Base-by-base conservation (phyloP, 1,140 invertebrate species). In the Muscidifurax raptorellus region DNA sequence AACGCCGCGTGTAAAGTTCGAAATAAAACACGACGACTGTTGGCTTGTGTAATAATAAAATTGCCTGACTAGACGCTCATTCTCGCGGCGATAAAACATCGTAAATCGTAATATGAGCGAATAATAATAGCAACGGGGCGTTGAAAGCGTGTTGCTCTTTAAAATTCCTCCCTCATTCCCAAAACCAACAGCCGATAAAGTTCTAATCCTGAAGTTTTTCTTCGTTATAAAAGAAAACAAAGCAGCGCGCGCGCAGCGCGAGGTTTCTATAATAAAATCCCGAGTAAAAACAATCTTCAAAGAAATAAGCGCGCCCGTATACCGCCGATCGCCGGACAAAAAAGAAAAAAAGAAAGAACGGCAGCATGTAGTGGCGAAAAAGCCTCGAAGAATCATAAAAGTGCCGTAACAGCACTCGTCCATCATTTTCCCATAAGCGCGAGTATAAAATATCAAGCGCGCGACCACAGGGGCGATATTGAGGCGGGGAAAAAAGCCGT, bases 371-470 rank as follows among this genome's bases (percentile, higher is more conserved):
- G 30, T 2, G 30, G 32, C 71, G 30, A 36, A 78, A 83, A 71
- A 67, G 22, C 40, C 27, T 13, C 32, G 28, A 71, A 67, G 52
- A 80, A 84, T 84, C 83, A 80, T 84, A 67, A 80, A 74, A 80
- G 77, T 84, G 72, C 72, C 47, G 76, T 64, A 84, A 83, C 76
- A 78, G n/a, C 75, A 47, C 64, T 74, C 72, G 64, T 76, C 79
- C 79, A 74, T 75, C 66, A 71, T 85, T 84, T 84, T 80, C 74
- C 44, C 72, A 47, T 75, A 84, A 84, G 47, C 69, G 64, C 32
- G 27, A 67, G 66, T 72, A 69, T 72, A 74, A 78, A 77, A 59
- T 72, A 79, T 79, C 22, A 1, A 28, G 40, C 72, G 36, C 13
- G 47, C 69, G 52, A 30, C 27, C 28, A 28, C 40, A 72, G 25